A percentile compares a stretch with the other conserved stretches of the same genome.
Conservation (phyloP, 1,140 invertebrate species). For the Hypothenemus hampei region DNA sequence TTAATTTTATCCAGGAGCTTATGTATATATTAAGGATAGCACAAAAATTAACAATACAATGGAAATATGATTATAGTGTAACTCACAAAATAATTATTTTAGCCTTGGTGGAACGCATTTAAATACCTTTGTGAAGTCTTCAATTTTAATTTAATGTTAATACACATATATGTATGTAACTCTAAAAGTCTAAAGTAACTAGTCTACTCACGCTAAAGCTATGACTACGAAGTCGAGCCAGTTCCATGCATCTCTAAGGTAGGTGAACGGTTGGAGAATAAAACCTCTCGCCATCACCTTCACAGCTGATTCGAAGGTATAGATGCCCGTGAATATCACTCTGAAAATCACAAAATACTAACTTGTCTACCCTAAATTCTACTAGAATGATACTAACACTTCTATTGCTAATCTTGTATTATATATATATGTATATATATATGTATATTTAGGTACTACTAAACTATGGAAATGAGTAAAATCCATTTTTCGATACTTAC, state of each 20-base stretch:
- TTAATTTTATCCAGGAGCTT: too few relatives aligned
- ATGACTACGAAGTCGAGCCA: constrained; percentile 99
- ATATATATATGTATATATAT: too few relatives aligned
- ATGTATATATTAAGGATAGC: too few relatives aligned
- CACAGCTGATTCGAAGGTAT: constrained; percentile 97
- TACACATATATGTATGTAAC: too few relatives aligned
- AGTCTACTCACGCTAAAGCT: constrained; percentile 94
- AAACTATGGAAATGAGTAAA: background rate
- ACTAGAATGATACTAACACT: background rate
- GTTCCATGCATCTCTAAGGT: constrained; percentile 99
- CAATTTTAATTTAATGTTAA: too few relatives aligned
- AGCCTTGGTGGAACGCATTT: too few relatives aligned
- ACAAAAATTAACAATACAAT: too few relatives aligned
- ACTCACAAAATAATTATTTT: too few relatives aligned
- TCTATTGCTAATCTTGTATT: too few relatives aligned
- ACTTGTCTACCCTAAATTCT: constrained; percentile 9
- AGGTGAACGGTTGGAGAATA: constrained; percentile 97
- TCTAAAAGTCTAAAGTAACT: too few relatives aligned
- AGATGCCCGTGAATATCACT: constrained; percentile 99
- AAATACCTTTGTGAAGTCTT: too few relatives aligned
- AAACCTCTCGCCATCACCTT: constrained; percentile 99
- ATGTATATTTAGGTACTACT: constrained; percentile 7
- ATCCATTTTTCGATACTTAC: constrained; percentile 62
- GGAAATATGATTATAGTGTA: too few relatives aligned
- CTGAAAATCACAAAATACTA: constrained; percentile 55